Conservation (phyloP, 2,797 vertebrate genomes). For the Lemur catta region DNA sequence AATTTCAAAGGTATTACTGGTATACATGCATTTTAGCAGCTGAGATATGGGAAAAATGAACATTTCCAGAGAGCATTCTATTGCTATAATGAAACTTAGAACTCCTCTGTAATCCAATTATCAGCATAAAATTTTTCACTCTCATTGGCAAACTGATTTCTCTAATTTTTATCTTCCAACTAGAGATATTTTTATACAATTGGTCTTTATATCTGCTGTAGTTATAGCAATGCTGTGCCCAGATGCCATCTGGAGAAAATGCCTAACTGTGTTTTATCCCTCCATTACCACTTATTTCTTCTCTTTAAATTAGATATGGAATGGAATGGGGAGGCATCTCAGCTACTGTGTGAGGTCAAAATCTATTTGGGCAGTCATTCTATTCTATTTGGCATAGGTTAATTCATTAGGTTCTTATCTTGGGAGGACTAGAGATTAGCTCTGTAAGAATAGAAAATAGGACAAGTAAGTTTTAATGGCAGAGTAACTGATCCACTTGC, state of each 20-base stretch:
- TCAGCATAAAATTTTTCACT: neutral
- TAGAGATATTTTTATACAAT: constrained; percentile 35
- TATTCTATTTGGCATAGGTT: neutral
- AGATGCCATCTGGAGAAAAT: neutral
- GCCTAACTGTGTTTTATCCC: neutral
- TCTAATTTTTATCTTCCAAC: neutral
- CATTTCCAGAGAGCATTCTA: neutral
- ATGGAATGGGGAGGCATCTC: neutral
- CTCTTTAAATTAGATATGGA: neutral
- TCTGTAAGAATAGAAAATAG: neutral
- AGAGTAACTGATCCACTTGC: neutral
- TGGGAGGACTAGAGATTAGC: neutral
- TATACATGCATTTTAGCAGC: neutral
- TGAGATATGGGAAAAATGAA: neutral
- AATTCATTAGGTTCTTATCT: neutral
- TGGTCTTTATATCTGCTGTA: neutral
- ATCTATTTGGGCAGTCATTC: neutral
- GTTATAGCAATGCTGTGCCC: neutral
- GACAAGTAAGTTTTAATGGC: neutral
- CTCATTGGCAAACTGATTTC: neutral
- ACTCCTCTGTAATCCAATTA: constrained; percentile 18
- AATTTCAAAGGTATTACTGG: constrained; percentile 19
- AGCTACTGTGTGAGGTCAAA: neutral
- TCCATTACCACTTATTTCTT: neutral
- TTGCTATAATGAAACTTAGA: constrained; percentile 20